phyloP scores from a whole-genome alignment of 1,140 invertebrate species.

The Drosophila jambulina region DNA sequence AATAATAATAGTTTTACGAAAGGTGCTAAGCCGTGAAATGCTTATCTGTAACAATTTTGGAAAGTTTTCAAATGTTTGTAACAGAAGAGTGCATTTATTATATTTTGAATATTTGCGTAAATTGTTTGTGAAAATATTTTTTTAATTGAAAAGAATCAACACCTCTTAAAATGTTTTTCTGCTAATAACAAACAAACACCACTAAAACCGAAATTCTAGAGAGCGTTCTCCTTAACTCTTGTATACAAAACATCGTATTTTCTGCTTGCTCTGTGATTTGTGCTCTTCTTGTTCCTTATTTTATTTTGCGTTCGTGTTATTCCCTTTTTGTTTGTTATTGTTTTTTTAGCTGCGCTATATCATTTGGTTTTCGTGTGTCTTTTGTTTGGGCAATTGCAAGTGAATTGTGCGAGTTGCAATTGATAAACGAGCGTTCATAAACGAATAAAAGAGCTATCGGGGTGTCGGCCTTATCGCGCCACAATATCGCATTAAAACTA shows the following conservation, averaged over 20 bases:
- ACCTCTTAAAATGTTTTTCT: neutral
- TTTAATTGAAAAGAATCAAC: neutral
- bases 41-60: neutral
- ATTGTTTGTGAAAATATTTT: neutral
- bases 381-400: conserved; percentile 45
- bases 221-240: conserved; percentile 11
- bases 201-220: neutral
- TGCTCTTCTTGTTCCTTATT: conserved; percentile 31
- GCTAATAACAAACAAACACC: neutral
- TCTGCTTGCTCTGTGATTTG: conserved; percentile 50
- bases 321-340: neutral
- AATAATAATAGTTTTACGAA: neutral
- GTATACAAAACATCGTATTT: conserved; percentile 16
- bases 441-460: conserved; percentile 37
- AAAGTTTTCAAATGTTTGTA: too few species aligned
- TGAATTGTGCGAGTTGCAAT: conserved; percentile 64
- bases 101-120: neutral
- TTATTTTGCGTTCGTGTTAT: conserved; percentile 26
- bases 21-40: neutral
- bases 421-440: conserved; percentile 51
- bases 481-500: conserved; percentile 73
- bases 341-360: conserved; percentile 11
- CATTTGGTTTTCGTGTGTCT: conserved; percentile 17
- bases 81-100: neutral
- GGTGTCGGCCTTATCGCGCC: conserved; percentile 47